Percentiles rank a stretch among this genome's conserved stretches.
phyloP scores from a whole-genome alignment of 2,113 vertebrate species.

The Solenodon paradoxus region DNA sequence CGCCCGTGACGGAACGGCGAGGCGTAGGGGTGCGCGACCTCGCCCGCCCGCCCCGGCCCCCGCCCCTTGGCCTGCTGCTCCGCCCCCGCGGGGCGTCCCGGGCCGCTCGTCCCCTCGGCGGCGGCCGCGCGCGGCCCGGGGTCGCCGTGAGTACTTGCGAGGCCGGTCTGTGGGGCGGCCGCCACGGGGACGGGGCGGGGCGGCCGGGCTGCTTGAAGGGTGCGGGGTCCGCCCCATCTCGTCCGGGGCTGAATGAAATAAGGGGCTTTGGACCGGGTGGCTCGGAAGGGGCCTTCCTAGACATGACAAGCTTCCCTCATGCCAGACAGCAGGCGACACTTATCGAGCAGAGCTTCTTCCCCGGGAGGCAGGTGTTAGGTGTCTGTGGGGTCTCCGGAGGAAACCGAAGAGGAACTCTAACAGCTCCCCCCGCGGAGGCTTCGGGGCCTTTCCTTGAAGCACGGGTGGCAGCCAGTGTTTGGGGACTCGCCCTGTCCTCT shows the following conservation, averaged over 20 bases:
- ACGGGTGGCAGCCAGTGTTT: not conserved
- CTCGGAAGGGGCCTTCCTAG: not conserved
- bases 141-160: constrained; percentile 71
- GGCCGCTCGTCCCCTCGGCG: constrained; percentile 62
- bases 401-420: not conserved
- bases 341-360: not conserved
- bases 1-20: constrained; percentile 56
- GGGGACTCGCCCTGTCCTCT: not conserved
- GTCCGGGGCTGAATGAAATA: not conserved
- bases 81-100: constrained; percentile 72
- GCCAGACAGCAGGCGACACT: not conserved
- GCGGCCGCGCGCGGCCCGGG: constrained; percentile 67
- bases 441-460: not conserved
- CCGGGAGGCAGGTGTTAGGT: not conserved
- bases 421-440: not conserved
- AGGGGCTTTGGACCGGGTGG: not conserved
- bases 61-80: constrained; percentile 61
- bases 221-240: not conserved
- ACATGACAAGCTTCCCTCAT: not conserved
- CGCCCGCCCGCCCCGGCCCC: constrained; percentile 61
- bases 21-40: constrained; percentile 65
- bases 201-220: constrained; percentile 16
- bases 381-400: not conserved
- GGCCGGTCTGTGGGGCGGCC: not conserved
- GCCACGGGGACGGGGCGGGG: not conserved